These are phyloP conservation scores for Smithornis capensis DNA, from an alignment of 2,113 vertebrate genomes.

Conservation along the genomic window DNA sequence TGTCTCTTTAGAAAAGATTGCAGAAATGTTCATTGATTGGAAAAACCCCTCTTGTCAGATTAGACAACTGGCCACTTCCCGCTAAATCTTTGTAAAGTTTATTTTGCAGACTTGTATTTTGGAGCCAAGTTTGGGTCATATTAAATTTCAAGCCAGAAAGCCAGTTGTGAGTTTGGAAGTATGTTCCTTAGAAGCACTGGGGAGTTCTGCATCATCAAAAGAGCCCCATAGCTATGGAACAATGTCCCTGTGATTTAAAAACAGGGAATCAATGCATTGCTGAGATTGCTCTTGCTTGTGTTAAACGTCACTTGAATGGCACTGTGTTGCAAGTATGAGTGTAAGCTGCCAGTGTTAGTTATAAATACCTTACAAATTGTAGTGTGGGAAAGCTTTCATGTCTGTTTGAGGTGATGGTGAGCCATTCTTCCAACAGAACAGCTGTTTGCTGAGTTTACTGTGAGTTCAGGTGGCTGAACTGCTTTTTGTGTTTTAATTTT, in stretches of 20 bases:
- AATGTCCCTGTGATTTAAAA: not conserved
- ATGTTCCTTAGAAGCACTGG: accelerated
- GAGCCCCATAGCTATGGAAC: not conserved
- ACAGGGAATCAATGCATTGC: not conserved
- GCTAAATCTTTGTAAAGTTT: not conserved
- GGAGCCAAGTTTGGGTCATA: not conserved
- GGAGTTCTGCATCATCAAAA: not conserved
- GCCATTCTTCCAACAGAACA: not conserved
- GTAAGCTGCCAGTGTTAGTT: not conserved
- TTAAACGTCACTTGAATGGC: not conserved
- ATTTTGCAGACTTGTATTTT: not conserved
- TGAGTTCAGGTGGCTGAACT: not conserved
- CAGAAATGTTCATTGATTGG: not conserved
- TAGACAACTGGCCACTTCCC: accelerated
- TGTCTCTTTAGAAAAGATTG: not conserved
- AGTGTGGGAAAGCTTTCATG: not conserved
- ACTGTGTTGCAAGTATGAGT: not conserved
- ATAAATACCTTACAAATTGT: not conserved
- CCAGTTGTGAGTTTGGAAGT: not conserved
- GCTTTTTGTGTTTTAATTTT: not conserved
- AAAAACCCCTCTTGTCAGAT: not conserved
- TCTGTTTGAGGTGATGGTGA: not conserved
- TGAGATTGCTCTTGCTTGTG: not conserved
- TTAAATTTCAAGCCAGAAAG: not conserved
- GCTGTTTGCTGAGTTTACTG: not conserved